These are phyloP conservation scores for Sternotherus odoratus DNA, from an alignment of 2,797 vertebrate genomes.

Conservation along the genomic window DNA sequence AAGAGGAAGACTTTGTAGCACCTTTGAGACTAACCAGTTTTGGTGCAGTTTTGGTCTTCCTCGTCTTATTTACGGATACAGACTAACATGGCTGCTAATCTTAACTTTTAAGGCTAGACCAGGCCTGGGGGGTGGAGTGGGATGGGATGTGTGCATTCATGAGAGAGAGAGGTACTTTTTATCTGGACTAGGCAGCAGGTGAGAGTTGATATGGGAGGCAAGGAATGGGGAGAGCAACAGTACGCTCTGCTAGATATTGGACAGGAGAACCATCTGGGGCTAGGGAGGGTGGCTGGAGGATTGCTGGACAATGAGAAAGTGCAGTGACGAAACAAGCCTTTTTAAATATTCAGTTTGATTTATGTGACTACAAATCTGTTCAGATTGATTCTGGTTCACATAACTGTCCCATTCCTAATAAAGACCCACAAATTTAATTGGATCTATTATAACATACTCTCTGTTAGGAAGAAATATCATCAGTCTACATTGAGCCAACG, in stretches of 20 bases:
- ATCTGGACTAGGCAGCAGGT: neutral
- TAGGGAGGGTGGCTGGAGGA: accelerated
- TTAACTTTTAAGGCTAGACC: neutral
- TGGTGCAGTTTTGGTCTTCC: too few species aligned
- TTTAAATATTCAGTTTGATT: neutral
- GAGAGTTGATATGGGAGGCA: neutral
- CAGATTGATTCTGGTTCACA: neutral
- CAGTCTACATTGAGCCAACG: neutral
- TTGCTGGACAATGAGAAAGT: neutral
- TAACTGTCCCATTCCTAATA: neutral
- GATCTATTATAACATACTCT: neutral
- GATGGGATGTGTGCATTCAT: neutral
- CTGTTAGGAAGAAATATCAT: neutral
- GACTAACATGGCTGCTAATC: too few species aligned
- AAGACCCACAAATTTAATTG: neutral
- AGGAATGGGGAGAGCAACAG: neutral
- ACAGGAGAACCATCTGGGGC: neutral
- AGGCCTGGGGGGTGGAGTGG: neutral
- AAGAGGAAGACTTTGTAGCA: too few species aligned
- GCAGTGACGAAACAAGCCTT: neutral
- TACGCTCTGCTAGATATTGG: neutral
- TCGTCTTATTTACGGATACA: too few species aligned
- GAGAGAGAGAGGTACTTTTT: neutral
- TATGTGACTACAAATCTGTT: accelerated
- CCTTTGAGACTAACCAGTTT: too few species aligned